phyloP scores from a whole-genome alignment of 2,797 vertebrate species.

The Darevskia nairensis region DNA sequence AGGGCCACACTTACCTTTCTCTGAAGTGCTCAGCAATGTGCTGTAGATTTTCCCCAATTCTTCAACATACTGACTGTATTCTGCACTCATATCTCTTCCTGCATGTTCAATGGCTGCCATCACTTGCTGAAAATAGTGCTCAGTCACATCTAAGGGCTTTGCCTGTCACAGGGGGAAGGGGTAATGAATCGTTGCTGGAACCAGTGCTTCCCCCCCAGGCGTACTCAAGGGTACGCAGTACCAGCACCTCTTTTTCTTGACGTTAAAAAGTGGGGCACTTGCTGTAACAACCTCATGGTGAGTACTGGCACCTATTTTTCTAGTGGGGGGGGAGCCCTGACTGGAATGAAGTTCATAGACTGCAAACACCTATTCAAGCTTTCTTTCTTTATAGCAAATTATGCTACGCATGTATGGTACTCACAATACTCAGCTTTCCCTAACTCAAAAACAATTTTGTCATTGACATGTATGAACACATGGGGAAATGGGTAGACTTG shows the following conservation, averaged over 20 bases:
- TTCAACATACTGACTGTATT: constrained; percentile 64
- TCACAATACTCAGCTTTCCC: background rate
- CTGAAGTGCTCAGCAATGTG: constrained; percentile 72
- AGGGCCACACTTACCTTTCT: constrained; percentile 36
- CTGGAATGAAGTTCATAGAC: rapidly evolving
- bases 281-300: too few species aligned
- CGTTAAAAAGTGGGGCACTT: too few species aligned
- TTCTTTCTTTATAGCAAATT: background rate
- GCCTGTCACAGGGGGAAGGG: constrained; percentile 72
- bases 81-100: constrained; percentile 67
- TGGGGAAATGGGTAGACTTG: background rate
- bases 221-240: too few species aligned
- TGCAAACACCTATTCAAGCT: background rate
- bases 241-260: too few species aligned
- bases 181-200: background rate
- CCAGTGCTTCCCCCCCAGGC: background rate
- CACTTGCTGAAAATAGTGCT: constrained; percentile 89
- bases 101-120: constrained; percentile 80
- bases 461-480: background rate
- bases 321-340: too few species aligned
- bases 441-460: constrained; percentile 1
- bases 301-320: too few species aligned
- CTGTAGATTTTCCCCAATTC: constrained; percentile 83
- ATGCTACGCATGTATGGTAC: background rate
- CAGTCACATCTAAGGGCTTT: constrained; percentile 76